Conservation (phyloP, 2,113 vertebrate genomes). For the Crypturellus undulatus region DNA sequence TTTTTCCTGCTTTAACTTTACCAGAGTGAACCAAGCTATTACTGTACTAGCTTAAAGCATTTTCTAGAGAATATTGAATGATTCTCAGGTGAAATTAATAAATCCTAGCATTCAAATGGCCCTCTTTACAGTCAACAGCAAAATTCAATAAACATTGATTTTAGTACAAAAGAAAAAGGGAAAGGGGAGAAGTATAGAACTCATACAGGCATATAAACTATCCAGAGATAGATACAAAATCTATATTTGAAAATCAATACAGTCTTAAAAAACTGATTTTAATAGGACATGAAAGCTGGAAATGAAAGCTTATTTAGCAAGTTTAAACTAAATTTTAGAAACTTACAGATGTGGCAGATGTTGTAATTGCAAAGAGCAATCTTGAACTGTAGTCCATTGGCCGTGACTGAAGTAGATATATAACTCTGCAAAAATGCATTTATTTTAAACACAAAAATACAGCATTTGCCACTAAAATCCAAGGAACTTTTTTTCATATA, state of each 20-base stretch:
- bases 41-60: neutral
- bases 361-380: constrained; percentile 86
- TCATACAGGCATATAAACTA: neutral
- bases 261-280: neutral
- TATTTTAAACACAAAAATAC: neutral
- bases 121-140: neutral
- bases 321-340: neutral
- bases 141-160: neutral
- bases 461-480: neutral
- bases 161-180: neutral
- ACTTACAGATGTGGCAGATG: constrained; percentile 88
- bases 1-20: neutral
- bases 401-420: constrained; percentile 88
- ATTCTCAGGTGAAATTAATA: neutral
- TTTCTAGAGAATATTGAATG: neutral
- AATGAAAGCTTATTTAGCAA: neutral
- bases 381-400: constrained; percentile 83
- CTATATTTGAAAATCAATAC: neutral
- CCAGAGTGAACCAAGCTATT: neutral
- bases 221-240: neutral
- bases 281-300: neutral
- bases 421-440: constrained; percentile 78
- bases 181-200: neutral
- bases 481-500: neutral
- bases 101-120: neutral